Base-by-base conservation (phyloP, 2,888 invertebrate genomes). In the Mellilla xanthometata region DNA sequence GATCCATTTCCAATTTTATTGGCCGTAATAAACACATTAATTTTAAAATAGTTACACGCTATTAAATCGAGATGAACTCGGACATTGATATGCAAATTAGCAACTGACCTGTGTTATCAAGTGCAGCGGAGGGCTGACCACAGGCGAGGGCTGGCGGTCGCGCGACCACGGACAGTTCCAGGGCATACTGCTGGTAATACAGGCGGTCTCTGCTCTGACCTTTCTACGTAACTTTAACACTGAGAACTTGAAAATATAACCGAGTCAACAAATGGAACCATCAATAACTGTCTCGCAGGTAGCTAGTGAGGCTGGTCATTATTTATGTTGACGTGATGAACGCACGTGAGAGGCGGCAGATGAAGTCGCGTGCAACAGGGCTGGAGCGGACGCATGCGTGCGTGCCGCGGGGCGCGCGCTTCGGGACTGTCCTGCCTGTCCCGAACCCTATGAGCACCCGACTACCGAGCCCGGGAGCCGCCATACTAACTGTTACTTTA, bases 131-230 rank as follows among this genome's bases (percentile, higher is more conserved):
- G 74, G 73, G 58, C 77, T 82, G 65, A 81, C 77, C 62, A 65
- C 72, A 26, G 72, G 67, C 54, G 79, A 73, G 40, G 72, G 72
- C 68, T 74, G 81, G 39, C 77, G 81, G 52, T 78, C 79, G 35
- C 78, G 79, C 49, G 88, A 86, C 88, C 89, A 89, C 62, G 86
- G 86, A 54, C 88, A 89, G 52, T 63, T 81, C 87, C 86, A 87
- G 60, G 87, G 83, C 88, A 87, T 87, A 12, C 28, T 40, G 55
- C 60, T 56, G 59, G 54, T 61, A 45, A 58, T 58, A 54, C 49
- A 49, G 60, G n/a, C n/a, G n/a, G n/a, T n/a, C n/a, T n/a, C n/a
- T n/a, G n/a, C n/a, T 72, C 49, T 69, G 64, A 72, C 65, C 69
- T 65, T 63, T 65, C 47, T 63, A 65, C 62, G 64, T 52, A 54